These are phyloP conservation scores for Anthopleura sola DNA, from an alignment of 64 coral and sea anemone species.

Conservation along the genomic window DNA sequence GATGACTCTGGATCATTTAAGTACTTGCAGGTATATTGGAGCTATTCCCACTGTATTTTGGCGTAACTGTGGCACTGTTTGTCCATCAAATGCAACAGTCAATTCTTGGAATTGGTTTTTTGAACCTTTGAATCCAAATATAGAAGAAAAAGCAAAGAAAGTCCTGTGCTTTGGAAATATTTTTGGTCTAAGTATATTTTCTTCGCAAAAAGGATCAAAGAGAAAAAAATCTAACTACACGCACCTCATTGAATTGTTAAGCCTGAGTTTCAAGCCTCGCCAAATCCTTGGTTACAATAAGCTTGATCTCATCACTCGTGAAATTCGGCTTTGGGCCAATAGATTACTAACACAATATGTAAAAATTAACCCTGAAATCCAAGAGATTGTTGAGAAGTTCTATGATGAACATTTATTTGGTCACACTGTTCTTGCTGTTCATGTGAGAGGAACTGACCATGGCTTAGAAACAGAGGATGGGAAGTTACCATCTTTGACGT, in stretches of 20 bases:
- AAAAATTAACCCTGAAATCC: conserved; percentile 15
- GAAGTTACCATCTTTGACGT: conserved; percentile 32
- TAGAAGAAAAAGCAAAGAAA: conserved; percentile 50
- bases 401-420: conserved; percentile 31
- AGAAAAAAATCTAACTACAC: neutral
- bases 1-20: conserved; percentile 53
- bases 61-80: conserved; percentile 54
- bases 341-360: conserved; percentile 47
- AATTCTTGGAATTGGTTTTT: conserved; percentile 91
- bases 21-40: conserved; percentile 33
- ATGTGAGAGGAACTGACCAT: conserved; percentile 79
- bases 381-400: conserved; percentile 31
- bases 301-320: conserved; percentile 31
- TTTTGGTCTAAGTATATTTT: neutral
- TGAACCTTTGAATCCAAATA: conserved; percentile 53
- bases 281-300: neutral
- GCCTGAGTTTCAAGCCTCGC: conserved; percentile 34
- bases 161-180: conserved; percentile 44
- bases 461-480: conserved; percentile 36
- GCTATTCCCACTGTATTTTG: conserved; percentile 59
- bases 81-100: conserved; percentile 32
- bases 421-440: conserved; percentile 58
- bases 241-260: neutral
- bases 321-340: conserved; percentile 37
- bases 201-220: neutral